phyloP scores from a whole-genome alignment of 2,113 vertebrate species.

The Nibea albiflora region DNA sequence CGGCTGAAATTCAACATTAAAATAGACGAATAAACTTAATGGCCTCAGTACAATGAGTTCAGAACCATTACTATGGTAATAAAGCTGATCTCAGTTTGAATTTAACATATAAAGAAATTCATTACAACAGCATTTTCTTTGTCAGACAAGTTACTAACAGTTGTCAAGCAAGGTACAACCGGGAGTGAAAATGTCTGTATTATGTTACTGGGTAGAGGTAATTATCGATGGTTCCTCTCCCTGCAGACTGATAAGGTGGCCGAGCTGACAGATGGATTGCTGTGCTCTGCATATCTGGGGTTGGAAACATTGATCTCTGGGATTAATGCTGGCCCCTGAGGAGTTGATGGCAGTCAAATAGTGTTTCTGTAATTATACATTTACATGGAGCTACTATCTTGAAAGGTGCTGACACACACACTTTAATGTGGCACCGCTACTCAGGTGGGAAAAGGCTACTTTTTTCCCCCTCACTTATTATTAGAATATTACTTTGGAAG shows the following conservation, averaged over 20 bases:
- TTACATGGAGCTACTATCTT: slow-evolving; percentile 71
- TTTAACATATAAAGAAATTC: slow-evolving; percentile 46
- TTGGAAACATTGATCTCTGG: slow-evolving; percentile 81
- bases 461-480: slow-evolving; percentile 2
- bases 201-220: slow-evolving; percentile 67
- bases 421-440: slow-evolving; percentile 52
- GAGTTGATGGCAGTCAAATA: slow-evolving; percentile 78
- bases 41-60: not conserved
- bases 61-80: slow-evolving; percentile 6
- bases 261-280: slow-evolving; percentile 81
- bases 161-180: slow-evolving; percentile 37
- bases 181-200: slow-evolving; percentile 68
- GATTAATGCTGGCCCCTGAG: slow-evolving; percentile 76
- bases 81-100: slow-evolving; percentile 33
- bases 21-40: slow-evolving; percentile 11
- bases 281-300: slow-evolving; percentile 79
- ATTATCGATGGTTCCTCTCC: slow-evolving; percentile 76
- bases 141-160: slow-evolving; percentile 51
- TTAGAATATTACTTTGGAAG: slow-evolving; percentile 21
- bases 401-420: slow-evolving; percentile 71
- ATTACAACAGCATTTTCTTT: slow-evolving; percentile 63
- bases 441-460: slow-evolving; percentile 33
- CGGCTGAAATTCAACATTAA: not conserved
- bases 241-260: slow-evolving; percentile 75
- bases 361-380: slow-evolving; percentile 85